Evolutionary conservation across 2,888 invertebrate genomes (phyloP).

Genomic region (Macrosiphum euphorbiae): DNA sequence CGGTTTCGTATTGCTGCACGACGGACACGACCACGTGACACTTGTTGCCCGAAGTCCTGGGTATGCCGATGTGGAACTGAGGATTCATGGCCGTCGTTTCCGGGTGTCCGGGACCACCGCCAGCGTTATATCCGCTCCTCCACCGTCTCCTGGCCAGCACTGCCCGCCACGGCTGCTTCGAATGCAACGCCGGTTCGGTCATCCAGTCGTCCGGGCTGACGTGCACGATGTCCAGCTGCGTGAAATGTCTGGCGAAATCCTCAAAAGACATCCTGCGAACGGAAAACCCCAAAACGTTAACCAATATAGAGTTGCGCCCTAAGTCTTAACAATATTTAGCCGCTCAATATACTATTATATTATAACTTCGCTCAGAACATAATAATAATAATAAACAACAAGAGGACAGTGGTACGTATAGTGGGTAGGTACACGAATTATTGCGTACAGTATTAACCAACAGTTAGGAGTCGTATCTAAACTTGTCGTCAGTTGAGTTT

Average conservation of each 20-base stretch:
- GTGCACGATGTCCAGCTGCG: slow-evolving; percentile 80
- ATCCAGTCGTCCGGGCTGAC: slow-evolving; percentile 84
- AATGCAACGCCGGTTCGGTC: slow-evolving; percentile 78
- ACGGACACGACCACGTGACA: slow-evolving; percentile 82
- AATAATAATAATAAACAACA: too few species aligned
- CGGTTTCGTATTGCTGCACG: slow-evolving; percentile 77
- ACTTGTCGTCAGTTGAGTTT: not conserved
- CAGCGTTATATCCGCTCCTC: slow-evolving; percentile 80
- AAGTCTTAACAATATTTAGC: not conserved
- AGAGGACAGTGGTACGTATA: too few species aligned
- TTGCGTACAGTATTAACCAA: not conserved
- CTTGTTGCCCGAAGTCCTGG: slow-evolving; percentile 76
- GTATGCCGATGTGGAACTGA: slow-evolving; percentile 80
- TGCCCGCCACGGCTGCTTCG: slow-evolving; percentile 80
- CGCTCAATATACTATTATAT: too few species aligned
- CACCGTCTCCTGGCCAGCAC: slow-evolving; percentile 79
- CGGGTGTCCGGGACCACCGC: slow-evolving; percentile 77
- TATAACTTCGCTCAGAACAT: too few species aligned
- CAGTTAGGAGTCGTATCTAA: not conserved
- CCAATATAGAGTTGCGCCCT: not conserved
- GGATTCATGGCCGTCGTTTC: slow-evolving; percentile 80
- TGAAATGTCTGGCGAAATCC: slow-evolving; percentile 79
- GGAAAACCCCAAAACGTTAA: not conserved
- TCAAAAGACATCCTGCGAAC: slow-evolving; percentile 78
- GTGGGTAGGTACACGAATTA: too few species aligned